phyloP scores from a whole-genome alignment of 2,113 vertebrate genomes.

The Lasiurus borealis region DNA sequence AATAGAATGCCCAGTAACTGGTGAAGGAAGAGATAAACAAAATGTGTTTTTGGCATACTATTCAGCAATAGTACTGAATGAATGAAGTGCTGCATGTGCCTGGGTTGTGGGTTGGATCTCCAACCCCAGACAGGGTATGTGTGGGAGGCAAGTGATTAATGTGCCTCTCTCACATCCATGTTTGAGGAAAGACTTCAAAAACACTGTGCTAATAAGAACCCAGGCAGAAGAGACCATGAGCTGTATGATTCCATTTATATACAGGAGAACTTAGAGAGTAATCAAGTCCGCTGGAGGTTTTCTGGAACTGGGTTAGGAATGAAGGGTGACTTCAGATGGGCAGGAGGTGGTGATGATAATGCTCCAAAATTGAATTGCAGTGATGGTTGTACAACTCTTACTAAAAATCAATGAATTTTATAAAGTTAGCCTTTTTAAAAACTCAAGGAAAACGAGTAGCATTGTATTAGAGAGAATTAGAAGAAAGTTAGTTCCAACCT shows the following conservation, averaged over 20 bases:
- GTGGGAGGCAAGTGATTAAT: too few species aligned
- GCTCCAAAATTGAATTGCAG: not conserved
- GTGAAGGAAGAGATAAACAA: slow-evolving; percentile 11
- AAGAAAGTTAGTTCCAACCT: slow-evolving; percentile 87
- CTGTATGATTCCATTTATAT: not conserved
- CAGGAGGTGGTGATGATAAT: not conserved
- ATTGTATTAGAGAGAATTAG: not conserved
- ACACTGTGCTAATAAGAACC: not conserved
- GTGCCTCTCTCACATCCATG: too few species aligned
- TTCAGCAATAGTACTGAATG: not conserved
- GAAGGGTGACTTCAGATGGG: not conserved
- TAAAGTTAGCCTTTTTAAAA: not conserved
- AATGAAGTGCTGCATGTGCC: not conserved
- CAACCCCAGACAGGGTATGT: too few species aligned
- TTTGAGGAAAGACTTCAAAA: not conserved
- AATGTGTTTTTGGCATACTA: not conserved
- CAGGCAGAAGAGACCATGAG: not conserved
- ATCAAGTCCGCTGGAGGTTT: not conserved
- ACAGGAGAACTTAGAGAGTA: not conserved
- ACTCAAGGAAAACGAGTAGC: slow-evolving; percentile 15
- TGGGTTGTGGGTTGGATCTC: too few species aligned
- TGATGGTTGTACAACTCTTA: not conserved
- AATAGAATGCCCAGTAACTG: not conserved
- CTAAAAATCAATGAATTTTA: slow-evolving; percentile 14
- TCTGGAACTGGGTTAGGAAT: not conserved